Percentiles rank a stretch among this genome's conserved stretches.
phyloP scores from a whole-genome alignment of 2,888 invertebrate species.

The Eristalis intricaria region DNA sequence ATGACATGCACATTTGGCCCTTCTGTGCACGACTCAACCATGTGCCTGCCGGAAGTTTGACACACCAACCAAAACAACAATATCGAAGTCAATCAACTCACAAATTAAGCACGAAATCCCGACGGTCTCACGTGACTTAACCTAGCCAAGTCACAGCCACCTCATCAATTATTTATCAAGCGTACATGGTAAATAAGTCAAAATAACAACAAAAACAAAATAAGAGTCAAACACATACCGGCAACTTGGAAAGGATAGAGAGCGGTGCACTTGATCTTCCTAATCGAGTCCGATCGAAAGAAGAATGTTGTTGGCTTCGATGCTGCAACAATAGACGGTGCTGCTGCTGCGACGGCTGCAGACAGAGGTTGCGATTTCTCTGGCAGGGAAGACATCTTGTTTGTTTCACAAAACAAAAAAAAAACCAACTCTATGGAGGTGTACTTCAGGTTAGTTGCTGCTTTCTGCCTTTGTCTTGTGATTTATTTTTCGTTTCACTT shows the following conservation, averaged over 20 bases:
- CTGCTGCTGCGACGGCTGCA: conserved; percentile 32
- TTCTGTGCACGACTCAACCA: not conserved
- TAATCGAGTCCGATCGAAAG: conserved; percentile 67
- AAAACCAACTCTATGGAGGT: not conserved
- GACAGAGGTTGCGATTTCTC: conserved; percentile 62
- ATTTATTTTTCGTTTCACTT: conserved; percentile 18
- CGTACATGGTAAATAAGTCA: not conserved
- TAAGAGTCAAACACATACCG: conserved; percentile 39
- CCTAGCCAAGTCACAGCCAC: not conserved
- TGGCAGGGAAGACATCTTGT: conserved; percentile 68
- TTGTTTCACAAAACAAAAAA: conserved; percentile 4
- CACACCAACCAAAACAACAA: not conserved
- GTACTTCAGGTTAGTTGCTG: not conserved
- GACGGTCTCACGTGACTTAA: conserved; percentile 10
- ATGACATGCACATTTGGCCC: not conserved
- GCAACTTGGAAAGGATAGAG: conserved; percentile 67
- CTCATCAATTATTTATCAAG: conserved; percentile 43
- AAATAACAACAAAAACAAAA: conserved; percentile 15
- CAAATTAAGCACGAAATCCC: not conserved
- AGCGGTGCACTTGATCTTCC: conserved; percentile 66
- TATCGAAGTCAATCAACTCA: not conserved
- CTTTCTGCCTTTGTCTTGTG: not conserved
- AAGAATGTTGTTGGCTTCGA: conserved; percentile 51
- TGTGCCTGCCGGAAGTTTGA: not conserved
- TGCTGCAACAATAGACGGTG: conserved; percentile 32